These are phyloP conservation scores for Agonopterix alstromeriana DNA, from an alignment of 2,888 invertebrate species.

Conservation along the genomic window DNA sequence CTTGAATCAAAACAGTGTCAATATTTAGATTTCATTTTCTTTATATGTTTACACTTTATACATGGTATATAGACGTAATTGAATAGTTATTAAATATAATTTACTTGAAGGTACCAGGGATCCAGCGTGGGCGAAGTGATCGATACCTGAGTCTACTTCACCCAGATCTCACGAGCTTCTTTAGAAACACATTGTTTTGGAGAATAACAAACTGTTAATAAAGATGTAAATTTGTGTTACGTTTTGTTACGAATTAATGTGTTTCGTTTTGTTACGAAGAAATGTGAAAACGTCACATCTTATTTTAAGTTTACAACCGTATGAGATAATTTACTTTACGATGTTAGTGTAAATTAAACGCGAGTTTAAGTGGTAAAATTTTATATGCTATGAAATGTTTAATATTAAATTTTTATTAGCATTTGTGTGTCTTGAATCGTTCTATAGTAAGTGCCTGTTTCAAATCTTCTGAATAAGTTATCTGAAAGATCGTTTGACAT, in stretches of 20 bases:
- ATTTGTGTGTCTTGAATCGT: not conserved
- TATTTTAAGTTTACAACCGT: not conserved
- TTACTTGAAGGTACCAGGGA: constrained; percentile 10
- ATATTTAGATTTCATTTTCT: too few relatives aligned
- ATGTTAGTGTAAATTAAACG: constrained; percentile 11
- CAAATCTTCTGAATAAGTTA: not conserved
- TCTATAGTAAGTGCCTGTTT: not conserved
- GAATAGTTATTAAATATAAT: too few relatives aligned
- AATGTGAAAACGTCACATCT: constrained; percentile 2
- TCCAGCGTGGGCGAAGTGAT: constrained; percentile 12
- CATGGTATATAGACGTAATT: not conserved
- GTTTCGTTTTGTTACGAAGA: constrained; percentile 13
- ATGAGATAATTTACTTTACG: constrained; percentile 10
- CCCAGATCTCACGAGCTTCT: constrained; percentile 9
- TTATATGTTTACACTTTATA: not conserved
- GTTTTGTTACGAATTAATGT: constrained; percentile 12
- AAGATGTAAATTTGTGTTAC: constrained; percentile 19
- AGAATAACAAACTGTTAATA: not conserved
- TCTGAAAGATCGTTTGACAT: too few relatives aligned
- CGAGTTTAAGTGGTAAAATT: not conserved
- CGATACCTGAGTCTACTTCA: constrained; percentile 17
- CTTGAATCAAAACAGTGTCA: too few relatives aligned
- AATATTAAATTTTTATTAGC: too few relatives aligned
- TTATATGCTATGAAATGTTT: not conserved
- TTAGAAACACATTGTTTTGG: not conserved